phyloP scores from a whole-genome alignment of 2,888 invertebrate species.

The Leptogaster cylindrica region DNA sequence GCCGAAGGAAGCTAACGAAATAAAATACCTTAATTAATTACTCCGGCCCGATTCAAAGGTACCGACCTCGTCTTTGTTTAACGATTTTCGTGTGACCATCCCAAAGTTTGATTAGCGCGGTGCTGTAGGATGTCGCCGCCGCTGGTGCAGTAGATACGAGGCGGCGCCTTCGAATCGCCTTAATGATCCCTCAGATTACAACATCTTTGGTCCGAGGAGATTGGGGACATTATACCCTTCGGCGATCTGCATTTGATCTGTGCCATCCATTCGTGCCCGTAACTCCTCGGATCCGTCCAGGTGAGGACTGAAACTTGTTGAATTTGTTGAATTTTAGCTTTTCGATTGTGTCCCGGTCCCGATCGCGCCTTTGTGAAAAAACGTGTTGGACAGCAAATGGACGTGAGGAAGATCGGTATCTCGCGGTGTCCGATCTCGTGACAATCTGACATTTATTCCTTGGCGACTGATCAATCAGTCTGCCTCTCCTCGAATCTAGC shows the following conservation, averaged over 20 bases:
- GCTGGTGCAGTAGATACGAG: slow-evolving; percentile 24
- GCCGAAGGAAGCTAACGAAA: slow-evolving; percentile 26
- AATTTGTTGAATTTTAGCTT: slow-evolving; percentile 30
- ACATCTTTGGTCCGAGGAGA: neutral
- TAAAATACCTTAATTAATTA: slow-evolving; percentile 48
- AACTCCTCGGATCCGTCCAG: neutral
- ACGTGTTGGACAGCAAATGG: slow-evolving; percentile 47
- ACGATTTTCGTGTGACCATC: slow-evolving; percentile 46
- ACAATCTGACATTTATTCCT: slow-evolving; percentile 30
- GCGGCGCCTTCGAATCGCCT: slow-evolving; percentile 45
- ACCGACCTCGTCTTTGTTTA: slow-evolving; percentile 44
- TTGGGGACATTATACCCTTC: slow-evolving; percentile 9
- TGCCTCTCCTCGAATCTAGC: neutral
- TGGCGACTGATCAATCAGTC: slow-evolving; percentile 38
- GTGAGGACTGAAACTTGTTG: slow-evolving; percentile 22
- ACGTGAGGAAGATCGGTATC: slow-evolving; percentile 46
- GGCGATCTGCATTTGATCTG: neutral
- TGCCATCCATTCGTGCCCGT: neutral
- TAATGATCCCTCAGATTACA: slow-evolving; percentile 44
- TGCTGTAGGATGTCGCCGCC: slow-evolving; percentile 41
- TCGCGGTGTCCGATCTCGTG: slow-evolving; percentile 37
- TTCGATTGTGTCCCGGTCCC: slow-evolving; percentile 15
- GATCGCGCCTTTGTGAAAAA: slow-evolving; percentile 45
- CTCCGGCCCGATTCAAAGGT: slow-evolving; percentile 43
- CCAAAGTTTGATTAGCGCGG: slow-evolving; percentile 40